Evolutionary conservation across 2,113 vertebrate species (phyloP).

Genomic region (Salvator merianae): DNA sequence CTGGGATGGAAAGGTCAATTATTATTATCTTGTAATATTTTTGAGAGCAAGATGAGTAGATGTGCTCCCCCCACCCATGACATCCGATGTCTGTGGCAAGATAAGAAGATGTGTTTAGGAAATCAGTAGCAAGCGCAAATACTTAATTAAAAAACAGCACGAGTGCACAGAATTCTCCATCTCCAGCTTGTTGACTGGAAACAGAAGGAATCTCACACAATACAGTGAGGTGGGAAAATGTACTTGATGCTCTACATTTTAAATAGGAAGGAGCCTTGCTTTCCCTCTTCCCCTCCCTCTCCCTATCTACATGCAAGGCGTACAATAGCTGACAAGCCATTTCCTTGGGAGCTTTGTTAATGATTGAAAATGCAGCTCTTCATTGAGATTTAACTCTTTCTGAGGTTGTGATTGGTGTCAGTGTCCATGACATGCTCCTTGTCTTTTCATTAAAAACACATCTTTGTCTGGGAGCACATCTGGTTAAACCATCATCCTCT

Average conservation of each 20-base stretch:
- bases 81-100: conserved; percentile 45
- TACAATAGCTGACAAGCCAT: conserved; percentile 55
- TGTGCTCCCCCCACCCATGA: conserved; percentile 32
- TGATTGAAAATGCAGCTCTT: conserved; percentile 12
- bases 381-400: conserved; percentile 32
- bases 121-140: conserved; percentile 64
- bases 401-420: conserved; percentile 16
- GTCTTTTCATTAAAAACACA: conserved; percentile 29
- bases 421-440: conserved; percentile 8
- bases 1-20: conserved; percentile 62
- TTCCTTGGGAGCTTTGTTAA: conserved; percentile 33
- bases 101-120: conserved; percentile 65
- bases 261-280: conserved; percentile 67
- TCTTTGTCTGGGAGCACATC: neutral
- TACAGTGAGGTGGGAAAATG: conserved; percentile 61
- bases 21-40: conserved; percentile 67
- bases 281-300: neutral
- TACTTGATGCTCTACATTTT: conserved; percentile 58
- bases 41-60: conserved; percentile 54
- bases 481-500: neutral
- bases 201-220: conserved; percentile 61
- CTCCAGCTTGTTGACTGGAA: conserved; percentile 62
- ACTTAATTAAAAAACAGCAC: conserved; percentile 60
- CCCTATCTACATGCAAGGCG: conserved; percentile 43
- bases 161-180: conserved; percentile 65